Percentiles rank a stretch among this genome's conserved stretches.
Conservation (phyloP, 2,797 vertebrate species). For the Spheniscus humboldti region DNA sequence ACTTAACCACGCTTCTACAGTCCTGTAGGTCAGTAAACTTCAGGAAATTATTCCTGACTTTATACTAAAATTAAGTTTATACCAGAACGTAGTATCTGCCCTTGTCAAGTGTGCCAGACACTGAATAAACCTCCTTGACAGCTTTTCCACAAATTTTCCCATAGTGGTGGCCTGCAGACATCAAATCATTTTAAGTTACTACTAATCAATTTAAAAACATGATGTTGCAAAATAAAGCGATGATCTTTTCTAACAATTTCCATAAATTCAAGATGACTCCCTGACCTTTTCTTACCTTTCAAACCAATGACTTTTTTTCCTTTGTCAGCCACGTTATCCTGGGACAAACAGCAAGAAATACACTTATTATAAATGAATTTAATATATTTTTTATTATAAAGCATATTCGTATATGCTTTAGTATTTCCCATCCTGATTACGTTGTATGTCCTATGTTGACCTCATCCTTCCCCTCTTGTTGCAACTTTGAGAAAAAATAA, state of each 20-base stretch:
- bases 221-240: neutral
- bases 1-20: neutral
- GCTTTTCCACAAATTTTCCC: neutral
- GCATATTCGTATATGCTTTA: neutral
- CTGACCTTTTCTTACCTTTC: neutral
- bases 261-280: neutral
- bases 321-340: neutral
- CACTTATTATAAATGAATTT: neutral
- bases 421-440: neutral
- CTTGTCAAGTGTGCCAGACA: neutral
- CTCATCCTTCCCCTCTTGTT: neutral
- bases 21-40: neutral
- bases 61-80: neutral
- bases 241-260: neutral
- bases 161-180: neutral
- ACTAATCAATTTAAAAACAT: neutral
- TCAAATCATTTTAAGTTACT: neutral
- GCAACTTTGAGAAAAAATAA: neutral
- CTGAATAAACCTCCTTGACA: neutral
- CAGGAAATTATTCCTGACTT: neutral
- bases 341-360: neutral
- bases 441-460: neutral
- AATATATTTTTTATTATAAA: neutral
- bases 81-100: neutral
- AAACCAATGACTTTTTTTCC: neutral